Evolutionary conservation across 2,113 vertebrate species (phyloP).

Genomic region (Elephas maximus): DNA sequence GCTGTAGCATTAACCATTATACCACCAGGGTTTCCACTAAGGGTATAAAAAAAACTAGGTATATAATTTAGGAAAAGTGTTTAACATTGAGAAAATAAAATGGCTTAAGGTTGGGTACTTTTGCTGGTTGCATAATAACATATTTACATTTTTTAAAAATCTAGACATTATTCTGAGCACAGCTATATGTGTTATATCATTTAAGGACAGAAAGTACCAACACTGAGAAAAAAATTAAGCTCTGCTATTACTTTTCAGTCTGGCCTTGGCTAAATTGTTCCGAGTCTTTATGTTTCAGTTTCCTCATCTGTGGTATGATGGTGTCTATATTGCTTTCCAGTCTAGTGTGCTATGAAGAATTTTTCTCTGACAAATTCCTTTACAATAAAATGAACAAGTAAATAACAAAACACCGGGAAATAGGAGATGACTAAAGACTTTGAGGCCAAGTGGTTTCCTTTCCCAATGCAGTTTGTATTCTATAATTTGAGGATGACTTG

Average conservation of each 20-base stretch:
- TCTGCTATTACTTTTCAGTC: not conserved
- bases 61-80: not conserved
- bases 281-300: not conserved
- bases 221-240: not conserved
- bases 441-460: not conserved
- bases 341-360: not conserved
- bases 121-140: not conserved
- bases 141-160: not conserved
- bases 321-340: not conserved
- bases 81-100: not conserved
- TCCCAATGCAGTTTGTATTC: not conserved
- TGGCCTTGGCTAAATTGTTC: not conserved
- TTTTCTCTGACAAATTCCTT: not conserved
- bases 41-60: not conserved
- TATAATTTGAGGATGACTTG: not conserved
- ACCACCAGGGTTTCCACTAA: no score
- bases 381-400: constrained; percentile 27
- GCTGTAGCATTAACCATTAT: no score
- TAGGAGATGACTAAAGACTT: not conserved
- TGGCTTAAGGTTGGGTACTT: not conserved
- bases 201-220: not conserved
- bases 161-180: not conserved
- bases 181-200: not conserved
- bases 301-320: not conserved
- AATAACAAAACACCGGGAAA: not conserved